Evolutionary conservation across 2,113 vertebrate genomes (phyloP).

Genomic region (Sterrhoptilus dennistouni): DNA sequence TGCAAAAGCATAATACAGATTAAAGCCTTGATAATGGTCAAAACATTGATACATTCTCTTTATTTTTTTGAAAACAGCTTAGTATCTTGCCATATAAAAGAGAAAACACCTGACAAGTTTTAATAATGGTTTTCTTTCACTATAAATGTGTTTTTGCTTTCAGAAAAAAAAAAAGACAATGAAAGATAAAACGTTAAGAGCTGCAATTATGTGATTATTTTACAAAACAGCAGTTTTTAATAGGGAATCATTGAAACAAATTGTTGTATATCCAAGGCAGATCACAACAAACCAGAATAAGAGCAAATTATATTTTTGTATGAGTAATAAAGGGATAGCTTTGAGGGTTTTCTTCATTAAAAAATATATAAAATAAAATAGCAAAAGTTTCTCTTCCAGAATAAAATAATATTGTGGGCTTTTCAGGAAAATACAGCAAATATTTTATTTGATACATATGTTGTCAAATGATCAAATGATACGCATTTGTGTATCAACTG

Average conservation of each 20-base stretch:
- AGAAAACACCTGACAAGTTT: conserved; percentile 49
- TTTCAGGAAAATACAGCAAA: background rate
- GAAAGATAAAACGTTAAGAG: conserved; percentile 48
- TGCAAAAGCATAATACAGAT: conserved; percentile 22
- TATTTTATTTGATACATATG: background rate
- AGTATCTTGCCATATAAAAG: conserved; percentile 14
- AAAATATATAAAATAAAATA: background rate
- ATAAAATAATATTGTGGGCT: background rate
- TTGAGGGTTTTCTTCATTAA: background rate
- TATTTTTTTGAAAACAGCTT: conserved; percentile 45
- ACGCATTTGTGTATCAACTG: background rate
- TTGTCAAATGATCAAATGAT: background rate
- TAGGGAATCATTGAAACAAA: background rate
- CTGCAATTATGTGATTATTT: conserved; percentile 61
- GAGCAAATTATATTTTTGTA: background rate
- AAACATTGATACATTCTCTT: conserved; percentile 54
- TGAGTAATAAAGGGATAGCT: background rate
- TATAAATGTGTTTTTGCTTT: conserved; percentile 55
- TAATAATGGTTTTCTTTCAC: conserved; percentile 61
- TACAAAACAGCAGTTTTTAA: background rate
- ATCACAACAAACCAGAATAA: background rate
- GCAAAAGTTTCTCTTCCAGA: background rate
- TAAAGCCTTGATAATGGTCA: conserved; percentile 44
- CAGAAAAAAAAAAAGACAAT: conserved; percentile 12
- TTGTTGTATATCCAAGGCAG: background rate